phyloP scores from a whole-genome alignment of 2,888 invertebrate genomes.

The Gastracanthus pulcherrimus region DNA sequence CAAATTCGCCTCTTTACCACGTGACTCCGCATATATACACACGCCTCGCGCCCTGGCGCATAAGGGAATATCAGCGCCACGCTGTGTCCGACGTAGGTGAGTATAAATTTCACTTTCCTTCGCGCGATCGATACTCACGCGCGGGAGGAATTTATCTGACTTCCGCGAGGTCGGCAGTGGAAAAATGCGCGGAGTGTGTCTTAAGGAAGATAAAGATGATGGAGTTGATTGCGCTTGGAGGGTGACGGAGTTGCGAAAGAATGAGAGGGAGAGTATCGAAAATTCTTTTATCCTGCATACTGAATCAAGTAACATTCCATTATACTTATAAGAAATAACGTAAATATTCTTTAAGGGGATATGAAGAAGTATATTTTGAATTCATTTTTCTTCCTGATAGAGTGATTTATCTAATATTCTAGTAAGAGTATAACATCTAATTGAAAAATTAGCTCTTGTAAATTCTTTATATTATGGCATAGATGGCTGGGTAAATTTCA shows the following conservation, averaged over 20 bases:
- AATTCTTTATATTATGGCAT: too few relatives aligned
- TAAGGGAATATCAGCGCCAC: too few relatives aligned
- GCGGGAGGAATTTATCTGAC: not conserved
- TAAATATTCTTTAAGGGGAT: too few relatives aligned
- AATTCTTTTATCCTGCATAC: too few relatives aligned
- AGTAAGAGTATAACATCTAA: too few relatives aligned
- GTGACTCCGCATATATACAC: not conserved
- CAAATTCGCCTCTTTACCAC: slow-evolving; percentile 8
- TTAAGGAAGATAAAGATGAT: slow-evolving; percentile 17
- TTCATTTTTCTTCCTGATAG: too few relatives aligned
- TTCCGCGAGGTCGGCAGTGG: not conserved
- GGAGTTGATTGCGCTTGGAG: not conserved
- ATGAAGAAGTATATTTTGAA: too few relatives aligned
- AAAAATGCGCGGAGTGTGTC: not conserved
- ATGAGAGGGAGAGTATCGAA: not conserved
- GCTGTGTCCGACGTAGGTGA: not conserved
- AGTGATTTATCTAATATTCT: too few relatives aligned
- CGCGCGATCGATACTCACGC: not conserved
- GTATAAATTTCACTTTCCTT: slow-evolving; percentile 2
- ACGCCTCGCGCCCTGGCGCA: not conserved
- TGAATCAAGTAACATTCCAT: too few relatives aligned
- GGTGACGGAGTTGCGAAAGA: not conserved
- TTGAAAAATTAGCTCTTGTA: too few relatives aligned
- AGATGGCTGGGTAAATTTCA: too few relatives aligned
- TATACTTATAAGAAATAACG: too few relatives aligned